Evolutionary conservation across 2,797 vertebrate genomes (phyloP).

Genomic region (Eulemur coronatus): DNA sequence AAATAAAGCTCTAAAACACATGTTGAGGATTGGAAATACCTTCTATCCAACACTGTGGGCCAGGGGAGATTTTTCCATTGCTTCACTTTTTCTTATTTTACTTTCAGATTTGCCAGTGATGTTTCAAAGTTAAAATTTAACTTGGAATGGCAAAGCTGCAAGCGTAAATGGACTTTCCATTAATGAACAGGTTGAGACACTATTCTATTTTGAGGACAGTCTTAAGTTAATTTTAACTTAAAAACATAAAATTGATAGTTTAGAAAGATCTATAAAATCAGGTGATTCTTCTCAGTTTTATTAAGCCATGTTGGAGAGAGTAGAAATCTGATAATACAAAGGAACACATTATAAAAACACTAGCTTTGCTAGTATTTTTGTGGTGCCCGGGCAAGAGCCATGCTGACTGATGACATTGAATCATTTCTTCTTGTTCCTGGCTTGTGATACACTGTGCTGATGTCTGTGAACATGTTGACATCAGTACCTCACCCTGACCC

Average conservation of each 20-base stretch:
- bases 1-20: conserved; percentile 74
- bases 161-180: conserved; percentile 49
- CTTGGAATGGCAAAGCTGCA: conserved; percentile 50
- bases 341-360: not conserved
- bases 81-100: conserved; percentile 75
- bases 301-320: not conserved
- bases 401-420: not conserved
- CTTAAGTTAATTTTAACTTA: conserved; percentile 55
- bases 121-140: conserved; percentile 69
- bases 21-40: conserved; percentile 71
- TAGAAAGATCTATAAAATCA: conserved; percentile 1
- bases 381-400: not conserved
- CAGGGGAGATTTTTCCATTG: conserved; percentile 71
- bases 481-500: not conserved
- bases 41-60: conserved; percentile 25
- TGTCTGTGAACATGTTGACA: not conserved
- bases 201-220: conserved; percentile 46
- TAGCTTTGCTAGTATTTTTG: not conserved
- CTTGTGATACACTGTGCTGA: not conserved
- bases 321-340: not conserved
- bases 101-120: conserved; percentile 67
- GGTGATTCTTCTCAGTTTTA: conserved; percentile 5
- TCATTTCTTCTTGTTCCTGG: not conserved
- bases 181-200: not conserved
- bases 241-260: conserved; percentile 44